Base-by-base conservation (phyloP, 2,797 vertebrate species). In the Hoplostethus atlanticus region DNA sequence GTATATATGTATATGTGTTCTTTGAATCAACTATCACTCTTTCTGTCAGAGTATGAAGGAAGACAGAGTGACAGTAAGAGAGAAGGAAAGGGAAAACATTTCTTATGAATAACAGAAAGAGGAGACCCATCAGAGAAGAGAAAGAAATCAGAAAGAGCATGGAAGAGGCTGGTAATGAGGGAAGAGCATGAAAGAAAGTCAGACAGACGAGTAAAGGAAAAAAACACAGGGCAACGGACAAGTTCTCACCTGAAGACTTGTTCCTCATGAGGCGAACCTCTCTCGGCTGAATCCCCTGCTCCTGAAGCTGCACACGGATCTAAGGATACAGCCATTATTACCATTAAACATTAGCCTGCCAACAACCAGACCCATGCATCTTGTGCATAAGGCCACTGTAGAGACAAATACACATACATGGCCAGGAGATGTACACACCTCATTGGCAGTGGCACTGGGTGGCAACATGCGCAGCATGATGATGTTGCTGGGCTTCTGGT, bases 381-480 rank as follows among this genome's bases (percentile, higher is more conserved):
- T 30, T 56, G 13, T 34, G 25, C 64, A 54, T 28, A 48, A 30
- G 8, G 61, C 46, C 11, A 21, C 0, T 42, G 38, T 5, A 55
- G 5, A 63, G 25, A 74, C 12, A 68, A 59, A 63, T 0, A 46
- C 13, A 28, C 46, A 58, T 34, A 58, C 30, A 21, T 4, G 3
- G n/a, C 1, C 47, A n/a, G 2, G 47, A 9, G 21, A 21, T 5
- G 46, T 40, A 42, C 69, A 84, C 91, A 97, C 97, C 63, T 98
- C 96, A 38, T 95, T 96, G 74, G 96, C 94, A 0, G 96, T 96
- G 79, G 96, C 96, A 42, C 94, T 95, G 36, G 95, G 95, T 28
- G 97, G 97, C 79, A 98, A 94, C 96, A 97, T 97, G 63, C 97
- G 94, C 71, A 97, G 94, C 97, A 97, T 98, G 84, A 98, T 94